Conservation (phyloP, 2,797 vertebrate species). For the Heterohyrax brucei region DNA sequence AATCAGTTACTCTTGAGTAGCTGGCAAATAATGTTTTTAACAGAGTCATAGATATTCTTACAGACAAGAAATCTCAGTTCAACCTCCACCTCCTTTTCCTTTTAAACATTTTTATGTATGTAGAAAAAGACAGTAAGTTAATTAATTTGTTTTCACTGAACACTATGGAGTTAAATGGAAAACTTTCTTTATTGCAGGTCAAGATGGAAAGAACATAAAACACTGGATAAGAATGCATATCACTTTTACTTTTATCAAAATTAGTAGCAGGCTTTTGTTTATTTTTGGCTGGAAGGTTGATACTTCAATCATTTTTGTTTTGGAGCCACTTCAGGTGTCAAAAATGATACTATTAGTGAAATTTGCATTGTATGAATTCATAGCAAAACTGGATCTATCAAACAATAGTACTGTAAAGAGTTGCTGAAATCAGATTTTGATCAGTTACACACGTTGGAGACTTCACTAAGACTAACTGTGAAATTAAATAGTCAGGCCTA, state of each 20-base stretch:
- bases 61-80: background rate
- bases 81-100: background rate
- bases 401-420: slow-evolving; percentile 36
- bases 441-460: slow-evolving; percentile 66
- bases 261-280: background rate
- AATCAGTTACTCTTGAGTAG: slow-evolving; percentile 9
- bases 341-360: slow-evolving; percentile 60
- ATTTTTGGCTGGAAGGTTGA: background rate
- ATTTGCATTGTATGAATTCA: slow-evolving; percentile 1
- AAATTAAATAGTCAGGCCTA: slow-evolving; percentile 67
- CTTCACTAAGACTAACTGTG: background rate
- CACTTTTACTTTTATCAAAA: slow-evolving; percentile 6
- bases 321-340: background rate
- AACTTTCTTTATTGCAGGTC: slow-evolving; percentile 42
- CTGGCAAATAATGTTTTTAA: background rate
- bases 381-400: slow-evolving; percentile 26
- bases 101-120: background rate
- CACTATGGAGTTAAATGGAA: background rate
- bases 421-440: background rate
- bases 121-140: background rate
- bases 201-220: slow-evolving; percentile 51
- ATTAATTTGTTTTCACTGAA: slow-evolving; percentile 26
- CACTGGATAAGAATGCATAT: background rate
- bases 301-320: background rate
- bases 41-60: background rate